A percentile compares a stretch with the other conserved stretches of the same genome.
These are phyloP conservation scores for Melipona bicolor DNA, from an alignment of 2,888 invertebrate genomes.

Conservation along the genomic window DNA sequence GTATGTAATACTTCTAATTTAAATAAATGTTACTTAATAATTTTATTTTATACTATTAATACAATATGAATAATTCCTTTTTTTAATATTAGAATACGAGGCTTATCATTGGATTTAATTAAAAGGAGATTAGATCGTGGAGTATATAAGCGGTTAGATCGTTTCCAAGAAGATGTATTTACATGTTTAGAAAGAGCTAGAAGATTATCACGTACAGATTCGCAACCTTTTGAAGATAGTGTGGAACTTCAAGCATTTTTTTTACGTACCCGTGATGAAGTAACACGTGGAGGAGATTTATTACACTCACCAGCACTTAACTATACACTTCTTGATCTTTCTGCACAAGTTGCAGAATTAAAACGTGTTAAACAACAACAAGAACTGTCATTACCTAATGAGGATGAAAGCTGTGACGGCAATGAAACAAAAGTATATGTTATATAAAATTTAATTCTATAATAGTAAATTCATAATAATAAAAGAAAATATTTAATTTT, in stretches of 20 bases:
- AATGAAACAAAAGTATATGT: slow-evolving; percentile 79
- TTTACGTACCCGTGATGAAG: slow-evolving; percentile 90
- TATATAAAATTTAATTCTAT: slow-evolving; percentile 11
- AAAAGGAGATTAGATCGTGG: slow-evolving; percentile 96
- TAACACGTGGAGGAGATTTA: slow-evolving; percentile 91
- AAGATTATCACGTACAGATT: slow-evolving; percentile 94
- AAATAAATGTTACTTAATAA: neutral
- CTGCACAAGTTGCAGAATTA: slow-evolving; percentile 90
- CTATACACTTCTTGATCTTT: slow-evolving; percentile 91
- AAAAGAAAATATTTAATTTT: neutral
- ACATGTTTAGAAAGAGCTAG: slow-evolving; percentile 96
- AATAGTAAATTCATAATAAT: neutral
- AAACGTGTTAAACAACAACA: slow-evolving; percentile 91
- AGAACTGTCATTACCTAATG: slow-evolving; percentile 87
- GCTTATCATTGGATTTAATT: slow-evolving; percentile 95
- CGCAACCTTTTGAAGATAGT: slow-evolving; percentile 97
- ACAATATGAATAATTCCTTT: slow-evolving; percentile 4
- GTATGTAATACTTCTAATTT: slow-evolving; percentile 82
- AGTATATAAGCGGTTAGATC: slow-evolving; percentile 95
- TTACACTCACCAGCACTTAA: slow-evolving; percentile 94
- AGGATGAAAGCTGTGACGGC: slow-evolving; percentile 88
- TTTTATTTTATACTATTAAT: slow-evolving; percentile 19
- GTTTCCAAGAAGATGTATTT: slow-evolving; percentile 98
- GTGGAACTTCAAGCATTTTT: slow-evolving; percentile 96
- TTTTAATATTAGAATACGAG: slow-evolving; percentile 87